Evolutionary conservation across 1,140 invertebrate species (phyloP).

Genomic region (Drosophila eugracilis): DNA sequence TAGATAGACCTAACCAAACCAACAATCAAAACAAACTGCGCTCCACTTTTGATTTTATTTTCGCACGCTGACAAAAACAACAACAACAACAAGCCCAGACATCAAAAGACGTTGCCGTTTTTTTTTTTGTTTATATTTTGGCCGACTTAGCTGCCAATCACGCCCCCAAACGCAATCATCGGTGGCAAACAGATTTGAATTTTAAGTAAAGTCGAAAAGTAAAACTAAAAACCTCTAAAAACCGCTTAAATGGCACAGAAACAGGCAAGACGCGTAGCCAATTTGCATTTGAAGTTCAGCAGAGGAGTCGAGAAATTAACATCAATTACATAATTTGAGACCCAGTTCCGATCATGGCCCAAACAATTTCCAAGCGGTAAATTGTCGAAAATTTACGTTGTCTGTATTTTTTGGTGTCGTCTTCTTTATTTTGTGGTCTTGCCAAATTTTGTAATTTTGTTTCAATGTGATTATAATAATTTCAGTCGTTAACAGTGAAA

Average conservation of each 20-base stretch:
- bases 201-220: conserved; percentile 25
- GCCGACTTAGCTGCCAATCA: conserved; percentile 51
- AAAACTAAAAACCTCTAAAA: conserved; percentile 15
- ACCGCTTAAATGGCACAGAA: conserved; percentile 21
- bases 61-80: conserved; percentile 65
- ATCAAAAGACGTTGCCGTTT: conserved; percentile 62
- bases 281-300: conserved; percentile 51
- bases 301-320: conserved; percentile 41
- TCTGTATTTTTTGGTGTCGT: conserved; percentile 28
- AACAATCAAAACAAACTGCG: conserved; percentile 67
- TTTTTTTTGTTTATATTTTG: too few relatives aligned
- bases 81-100: conserved; percentile 34
- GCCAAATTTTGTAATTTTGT: conserved; percentile 23
- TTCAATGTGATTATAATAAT: conserved; percentile 41
- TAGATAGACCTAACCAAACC: conserved; percentile 42
- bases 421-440: conserved; percentile 16
- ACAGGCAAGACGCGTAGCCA: conserved; percentile 21
- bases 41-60: conserved; percentile 69
- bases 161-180: conserved; percentile 52
- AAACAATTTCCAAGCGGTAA: conserved; percentile 42
- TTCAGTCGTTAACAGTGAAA: conserved; percentile 30
- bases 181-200: conserved; percentile 45
- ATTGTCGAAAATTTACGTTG: conserved; percentile 43
- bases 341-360: conserved; percentile 49
- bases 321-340: conserved; percentile 62